These are phyloP conservation scores for Oryzias melastigma DNA, from an alignment of 2,113 vertebrate species.

Conservation along the genomic window DNA sequence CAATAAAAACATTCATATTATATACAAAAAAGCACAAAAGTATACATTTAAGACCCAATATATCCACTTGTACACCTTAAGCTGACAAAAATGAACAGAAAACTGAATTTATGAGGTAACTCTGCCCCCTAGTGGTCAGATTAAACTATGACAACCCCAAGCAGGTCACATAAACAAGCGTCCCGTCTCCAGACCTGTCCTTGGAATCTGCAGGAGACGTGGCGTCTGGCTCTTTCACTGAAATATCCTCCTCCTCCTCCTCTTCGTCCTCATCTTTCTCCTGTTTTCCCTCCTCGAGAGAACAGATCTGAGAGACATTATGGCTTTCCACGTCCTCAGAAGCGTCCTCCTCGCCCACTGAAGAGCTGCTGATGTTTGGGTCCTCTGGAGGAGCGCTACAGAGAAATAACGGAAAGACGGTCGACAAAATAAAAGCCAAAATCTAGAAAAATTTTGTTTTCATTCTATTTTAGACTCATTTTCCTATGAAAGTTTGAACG, in stretches of 20 bases:
- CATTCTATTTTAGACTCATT: no score
- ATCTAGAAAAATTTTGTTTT: no score
- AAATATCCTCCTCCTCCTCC: conserved; percentile 14
- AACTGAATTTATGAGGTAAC: neutral
- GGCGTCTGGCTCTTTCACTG: conserved; percentile 21
- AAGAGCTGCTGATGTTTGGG: neutral
- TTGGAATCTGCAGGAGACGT: conserved; percentile 16
- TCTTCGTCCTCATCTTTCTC: conserved; percentile 15
- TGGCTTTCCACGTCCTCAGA: conserved; percentile 5
- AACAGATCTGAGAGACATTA: conserved; percentile 21
- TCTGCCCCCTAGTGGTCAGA: conserved; percentile 58
- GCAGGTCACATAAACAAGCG: conserved; percentile 27
- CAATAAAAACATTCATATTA: neutral
- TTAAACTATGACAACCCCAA: neutral
- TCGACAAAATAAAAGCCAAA: no score
- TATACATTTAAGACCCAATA: no score
- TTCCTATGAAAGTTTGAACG: no score
- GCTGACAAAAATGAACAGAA: no score
- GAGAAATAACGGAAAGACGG: neutral
- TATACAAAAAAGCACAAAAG: neutral
- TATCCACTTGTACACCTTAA: no score
- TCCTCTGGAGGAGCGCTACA: conserved; percentile 28
- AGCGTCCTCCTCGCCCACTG: neutral
- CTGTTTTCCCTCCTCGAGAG: conserved; percentile 6
- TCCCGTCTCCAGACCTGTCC: conserved; percentile 59